These are phyloP conservation scores for Sinentomon sp. DNA, from an alignment of 2,888 invertebrate genomes.

Conservation along the genomic window DNA sequence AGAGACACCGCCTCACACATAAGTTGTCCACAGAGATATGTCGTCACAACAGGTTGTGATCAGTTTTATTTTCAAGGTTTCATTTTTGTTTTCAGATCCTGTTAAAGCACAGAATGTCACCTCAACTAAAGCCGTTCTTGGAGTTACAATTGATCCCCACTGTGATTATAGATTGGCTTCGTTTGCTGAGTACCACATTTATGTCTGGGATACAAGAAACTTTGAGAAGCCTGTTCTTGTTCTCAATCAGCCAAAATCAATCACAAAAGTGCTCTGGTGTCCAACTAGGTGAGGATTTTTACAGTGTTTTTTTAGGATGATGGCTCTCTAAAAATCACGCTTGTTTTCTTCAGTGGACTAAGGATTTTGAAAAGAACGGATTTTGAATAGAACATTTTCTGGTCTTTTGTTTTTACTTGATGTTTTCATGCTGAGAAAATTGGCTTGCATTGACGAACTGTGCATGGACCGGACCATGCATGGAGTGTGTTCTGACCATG, in stretches of 20 bases:
- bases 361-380: no score
- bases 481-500: no score
- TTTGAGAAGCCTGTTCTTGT: conserved; percentile 57
- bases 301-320: no score
- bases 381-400: no score
- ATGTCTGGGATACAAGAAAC: conserved; percentile 64
- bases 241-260: conserved; percentile 35
- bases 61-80: background rate
- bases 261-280: conserved; percentile 59
- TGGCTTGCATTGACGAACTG: background rate
- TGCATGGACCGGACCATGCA: no score
- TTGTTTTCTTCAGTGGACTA: no score
- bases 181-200: conserved; percentile 47
- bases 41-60: no score
- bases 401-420: background rate
- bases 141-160: conserved; percentile 47
- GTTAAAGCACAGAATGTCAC: conserved; percentile 36
- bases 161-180: conserved; percentile 55
- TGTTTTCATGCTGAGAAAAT: conserved; percentile 16
- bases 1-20: no score
- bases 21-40: no score
- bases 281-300: conserved; percentile 40
- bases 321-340: no score
- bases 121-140: conserved; percentile 54
- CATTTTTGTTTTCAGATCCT: conserved; percentile 28